Conservation (phyloP, 2,888 invertebrate genomes). For the Tetheella fluctuosa region DNA sequence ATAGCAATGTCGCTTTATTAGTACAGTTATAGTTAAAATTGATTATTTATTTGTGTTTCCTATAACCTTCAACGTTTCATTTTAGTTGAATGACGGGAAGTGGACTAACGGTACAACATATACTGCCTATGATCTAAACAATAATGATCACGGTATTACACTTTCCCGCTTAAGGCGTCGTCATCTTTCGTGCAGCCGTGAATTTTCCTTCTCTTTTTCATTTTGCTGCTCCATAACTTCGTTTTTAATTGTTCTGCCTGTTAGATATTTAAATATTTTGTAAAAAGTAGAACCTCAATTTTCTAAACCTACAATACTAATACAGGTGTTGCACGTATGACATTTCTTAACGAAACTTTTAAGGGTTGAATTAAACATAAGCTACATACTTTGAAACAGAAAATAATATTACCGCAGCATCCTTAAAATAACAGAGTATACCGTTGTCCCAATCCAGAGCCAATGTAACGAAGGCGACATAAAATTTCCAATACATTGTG, state of each 20-base stretch:
- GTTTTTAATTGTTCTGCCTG: conserved; percentile 50
- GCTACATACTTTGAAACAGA: not conserved
- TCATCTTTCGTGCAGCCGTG: conserved; percentile 33
- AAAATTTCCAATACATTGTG: conserved; percentile 59
- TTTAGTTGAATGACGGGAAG: too few species aligned
- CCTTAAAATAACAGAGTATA: conserved; percentile 47
- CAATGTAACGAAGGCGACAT: conserved; percentile 47
- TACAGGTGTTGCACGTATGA: not conserved
- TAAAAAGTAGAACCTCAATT: not conserved
- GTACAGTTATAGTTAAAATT: too few species aligned
- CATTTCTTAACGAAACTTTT: too few species aligned
- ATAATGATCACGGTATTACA: conserved; percentile 49
- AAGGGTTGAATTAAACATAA: too few species aligned
- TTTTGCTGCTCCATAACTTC: conserved; percentile 42
- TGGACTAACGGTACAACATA: not conserved
- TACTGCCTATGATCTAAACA: not conserved
- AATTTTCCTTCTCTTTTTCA: conserved; percentile 29
- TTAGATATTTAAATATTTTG: not conserved
- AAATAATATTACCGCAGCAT: conserved; percentile 51
- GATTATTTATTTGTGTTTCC: too few species aligned
- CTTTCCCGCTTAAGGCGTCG: conserved; percentile 42
- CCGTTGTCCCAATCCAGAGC: conserved; percentile 47
- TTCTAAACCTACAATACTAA: not conserved
- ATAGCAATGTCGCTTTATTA: too few species aligned
- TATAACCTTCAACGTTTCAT: too few species aligned